Base-by-base conservation (phyloP, 2,797 vertebrate species). In the Vespertilio murinus region DNA sequence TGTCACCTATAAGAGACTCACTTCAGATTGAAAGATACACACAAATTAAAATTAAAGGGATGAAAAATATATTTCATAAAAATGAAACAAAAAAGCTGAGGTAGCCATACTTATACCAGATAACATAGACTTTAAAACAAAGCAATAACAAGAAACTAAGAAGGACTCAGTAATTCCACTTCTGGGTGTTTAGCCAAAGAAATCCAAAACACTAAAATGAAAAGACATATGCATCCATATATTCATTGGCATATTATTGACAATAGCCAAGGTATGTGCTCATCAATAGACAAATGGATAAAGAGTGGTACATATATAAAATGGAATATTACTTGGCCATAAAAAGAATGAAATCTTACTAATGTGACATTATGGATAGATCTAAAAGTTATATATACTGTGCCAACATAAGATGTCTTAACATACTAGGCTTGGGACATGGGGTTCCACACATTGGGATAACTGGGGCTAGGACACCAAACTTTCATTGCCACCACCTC, bases 401-500 rank as follows among this genome's bases (percentile, higher is more conserved):
- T 47, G 97, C 61, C 98, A 97, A 75, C 98, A 98, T 95, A 99
- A 96, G 20, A 99, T 97, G 2, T 98, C 98, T 96, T 98, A 95
- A 30, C 99, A 96, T 75, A 99, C 97, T 82, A 97, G 96, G 0
- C 93, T 94, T 35, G 99, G 99, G 82, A 64, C 28, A 52, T 33
- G 17, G 16, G n/a, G 71, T 28, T 11, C 97, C 96, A 22, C 98
- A 98, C n/a, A 98, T 9, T 96, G 49, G 22, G 96, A 97, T 22
- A 98, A 45, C 45, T 71, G 12, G 61, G 1, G 14, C 56, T 70
- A 59, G 6, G n/a, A 3, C 33, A 22, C 14, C 12, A 30, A 30
- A 18, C 9, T 88, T 45, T 64, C 23, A 73, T 1, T 30, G 11
- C 28, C 8, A 87, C 88, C 91, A 93, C 17, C 69, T 79, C 64